These are phyloP conservation scores for Argyresthia goedartella DNA, from an alignment of 2,888 invertebrate genomes.

Conservation along the genomic window DNA sequence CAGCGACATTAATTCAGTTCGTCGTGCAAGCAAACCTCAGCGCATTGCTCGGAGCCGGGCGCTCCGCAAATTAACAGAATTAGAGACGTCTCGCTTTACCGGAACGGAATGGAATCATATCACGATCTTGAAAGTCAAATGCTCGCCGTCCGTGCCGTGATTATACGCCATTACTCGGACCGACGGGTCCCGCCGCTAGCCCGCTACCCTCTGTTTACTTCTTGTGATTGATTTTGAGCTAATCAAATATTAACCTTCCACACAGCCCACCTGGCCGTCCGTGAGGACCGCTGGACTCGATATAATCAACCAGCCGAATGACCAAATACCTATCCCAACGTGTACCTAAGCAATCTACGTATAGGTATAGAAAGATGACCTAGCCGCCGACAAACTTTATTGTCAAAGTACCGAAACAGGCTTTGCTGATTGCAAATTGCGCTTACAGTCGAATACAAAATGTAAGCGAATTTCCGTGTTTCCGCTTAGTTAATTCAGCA, in stretches of 20 bases:
- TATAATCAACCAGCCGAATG: too few species aligned
- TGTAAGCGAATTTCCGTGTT: slow-evolving; percentile 42
- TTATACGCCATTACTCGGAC: not conserved
- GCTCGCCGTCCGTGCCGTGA: slow-evolving; percentile 7
- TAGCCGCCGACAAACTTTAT: slow-evolving; percentile 5
- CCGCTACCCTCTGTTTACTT: too few species aligned
- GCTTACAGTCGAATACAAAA: slow-evolving; percentile 54
- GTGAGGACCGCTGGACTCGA: too few species aligned
- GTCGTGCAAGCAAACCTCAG: slow-evolving; percentile 22
- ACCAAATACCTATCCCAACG: too few species aligned
- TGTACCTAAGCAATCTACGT: too few species aligned
- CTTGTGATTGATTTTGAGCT: too few species aligned
- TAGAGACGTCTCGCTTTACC: slow-evolving; percentile 15
- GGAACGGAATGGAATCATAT: slow-evolving; percentile 14
- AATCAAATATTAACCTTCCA: too few species aligned
- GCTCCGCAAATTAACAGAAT: slow-evolving; percentile 19
- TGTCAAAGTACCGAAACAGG: slow-evolving; percentile 27
- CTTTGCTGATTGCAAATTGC: slow-evolving; percentile 61
- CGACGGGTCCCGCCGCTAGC: too few species aligned
- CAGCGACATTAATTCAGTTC: slow-evolving; percentile 14
- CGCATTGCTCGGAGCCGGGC: slow-evolving; percentile 15
- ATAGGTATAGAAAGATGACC: not conserved
- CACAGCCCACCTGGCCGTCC: too few species aligned
- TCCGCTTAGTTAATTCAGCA: slow-evolving; percentile 37
- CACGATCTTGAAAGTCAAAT: slow-evolving; percentile 9